Evolutionary conservation across 2,113 vertebrate genomes (phyloP), one percentile per base, ranked within the genome.

Genomic region (Ondatra zibethicus): DNA sequence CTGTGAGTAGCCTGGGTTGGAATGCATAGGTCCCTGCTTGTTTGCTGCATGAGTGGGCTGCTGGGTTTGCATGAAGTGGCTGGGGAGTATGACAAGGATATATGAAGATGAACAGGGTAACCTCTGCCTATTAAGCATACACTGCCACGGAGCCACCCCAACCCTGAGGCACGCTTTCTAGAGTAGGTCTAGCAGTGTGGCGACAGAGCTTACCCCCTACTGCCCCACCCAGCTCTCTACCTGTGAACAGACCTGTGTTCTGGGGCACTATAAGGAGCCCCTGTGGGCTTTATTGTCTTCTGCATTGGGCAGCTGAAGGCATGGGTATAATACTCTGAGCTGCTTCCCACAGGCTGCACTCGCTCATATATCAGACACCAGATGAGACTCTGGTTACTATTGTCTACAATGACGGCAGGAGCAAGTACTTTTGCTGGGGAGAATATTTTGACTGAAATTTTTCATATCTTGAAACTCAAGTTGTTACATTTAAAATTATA

Each of bases 401-500:
- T 82, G 52, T 63, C 45, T 0, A 63, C 39, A 10, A 52, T 72
- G 0, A 36, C 11, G 78, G 81, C 89, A 50, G 92, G 87, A 97
- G 88, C 75, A 85, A 7, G 84, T 8, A 21, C 52, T 31, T 5
- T 65, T n/a, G 19, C 73, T 88, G 1, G 66, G 76, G 76, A 96
- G 85, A 68, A 45, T 92, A 80, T 96, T 95, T 78, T 89, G 92
- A 96, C 88, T 91, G 92, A 93, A 70, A 95, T 68, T 96, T 92
- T 96, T 88, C 97, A 93, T 97, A 96, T 97, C 90, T 97, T 97
- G 96, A 97, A 96, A 96, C 93, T 97, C 21, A 1, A 80, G 80
- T 95, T 84, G 95, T 97, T 97, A 91, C 76, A 76, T 93, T 96
- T 96, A 97, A 93, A 97, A 97, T 97, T 82, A 93, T 87, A 96